Evolutionary conservation across 2,797 vertebrate species (phyloP).

Genomic region (Crotalus adamanteus): DNA sequence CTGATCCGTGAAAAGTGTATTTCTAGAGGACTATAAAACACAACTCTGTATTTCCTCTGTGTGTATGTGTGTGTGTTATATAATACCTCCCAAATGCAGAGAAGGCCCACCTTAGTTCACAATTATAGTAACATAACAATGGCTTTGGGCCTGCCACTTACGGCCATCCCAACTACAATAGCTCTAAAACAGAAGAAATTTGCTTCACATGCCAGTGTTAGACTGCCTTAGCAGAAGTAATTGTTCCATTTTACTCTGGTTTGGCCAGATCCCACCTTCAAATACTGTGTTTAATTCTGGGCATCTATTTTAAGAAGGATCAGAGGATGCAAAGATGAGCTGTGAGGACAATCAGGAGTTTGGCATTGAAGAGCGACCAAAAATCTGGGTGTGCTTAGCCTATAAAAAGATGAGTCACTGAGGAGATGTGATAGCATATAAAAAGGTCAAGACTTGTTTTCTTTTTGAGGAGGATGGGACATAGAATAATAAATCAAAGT

Average conservation of each 20-base stretch:
- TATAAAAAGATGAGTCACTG: background rate
- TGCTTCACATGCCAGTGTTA: background rate
- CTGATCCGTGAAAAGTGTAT: conserved; percentile 31
- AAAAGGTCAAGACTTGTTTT: background rate
- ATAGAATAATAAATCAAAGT: background rate
- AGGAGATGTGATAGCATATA: background rate
- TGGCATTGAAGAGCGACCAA: background rate
- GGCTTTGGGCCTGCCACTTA: background rate
- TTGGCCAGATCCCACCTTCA: background rate
- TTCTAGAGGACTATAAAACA: conserved; percentile 42
- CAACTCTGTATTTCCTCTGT: background rate
- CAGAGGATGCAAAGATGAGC: background rate
- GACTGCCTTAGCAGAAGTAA: background rate
- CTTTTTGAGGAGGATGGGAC: background rate
- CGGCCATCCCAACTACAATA: background rate
- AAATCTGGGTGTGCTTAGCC: background rate
- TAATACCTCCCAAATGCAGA: background rate
- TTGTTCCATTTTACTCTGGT: background rate
- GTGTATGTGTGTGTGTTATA: background rate
- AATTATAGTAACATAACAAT: background rate
- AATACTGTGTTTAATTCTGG: background rate
- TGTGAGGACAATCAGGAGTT: background rate
- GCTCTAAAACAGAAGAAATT: background rate
- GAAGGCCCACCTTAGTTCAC: background rate
- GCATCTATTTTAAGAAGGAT: background rate